These are phyloP conservation scores for Elymnias hypermnestra DNA, from an alignment of 1,140 invertebrate species.

Conservation along the genomic window DNA sequence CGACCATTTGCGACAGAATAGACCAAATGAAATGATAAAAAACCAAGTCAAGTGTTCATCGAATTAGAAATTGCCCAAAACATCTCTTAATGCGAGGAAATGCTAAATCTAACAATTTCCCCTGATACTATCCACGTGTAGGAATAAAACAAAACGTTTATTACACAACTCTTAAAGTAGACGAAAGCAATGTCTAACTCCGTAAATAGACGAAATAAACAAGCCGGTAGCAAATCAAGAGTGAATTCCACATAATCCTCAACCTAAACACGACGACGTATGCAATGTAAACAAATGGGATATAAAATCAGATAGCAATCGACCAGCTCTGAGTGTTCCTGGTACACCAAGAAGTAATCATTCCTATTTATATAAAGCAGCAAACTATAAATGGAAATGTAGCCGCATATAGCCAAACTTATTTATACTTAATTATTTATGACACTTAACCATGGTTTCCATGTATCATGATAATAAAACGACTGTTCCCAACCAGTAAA, in stretches of 20 bases:
- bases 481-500: too few relatives aligned
- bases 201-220: conserved; percentile 11
- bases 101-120: not conserved
- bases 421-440: too few relatives aligned
- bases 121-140: not conserved
- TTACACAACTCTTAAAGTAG: conserved; percentile 1
- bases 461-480: too few relatives aligned
- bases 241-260: not conserved
- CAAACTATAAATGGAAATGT: not conserved
- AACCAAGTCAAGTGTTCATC: too few relatives aligned
- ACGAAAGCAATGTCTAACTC: not conserved
- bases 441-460: too few relatives aligned
- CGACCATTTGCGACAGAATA: too few relatives aligned
- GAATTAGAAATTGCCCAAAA: too few relatives aligned
- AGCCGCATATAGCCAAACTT: too few relatives aligned
- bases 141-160: not conserved
- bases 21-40: too few relatives aligned
- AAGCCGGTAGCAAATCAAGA: conserved; percentile 3
- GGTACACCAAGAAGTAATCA: not conserved
- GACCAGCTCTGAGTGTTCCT: not conserved
- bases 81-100: too few relatives aligned
- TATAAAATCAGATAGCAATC: conserved; percentile 12
- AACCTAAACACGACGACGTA: conserved; percentile 5
- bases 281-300: conserved; percentile 11
- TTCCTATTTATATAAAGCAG: not conserved